A percentile compares a stretch with the other conserved stretches of the same genome.
Evolutionary conservation across 2,113 vertebrate genomes (phyloP).

Genomic region (Brevimyrus niger): DNA sequence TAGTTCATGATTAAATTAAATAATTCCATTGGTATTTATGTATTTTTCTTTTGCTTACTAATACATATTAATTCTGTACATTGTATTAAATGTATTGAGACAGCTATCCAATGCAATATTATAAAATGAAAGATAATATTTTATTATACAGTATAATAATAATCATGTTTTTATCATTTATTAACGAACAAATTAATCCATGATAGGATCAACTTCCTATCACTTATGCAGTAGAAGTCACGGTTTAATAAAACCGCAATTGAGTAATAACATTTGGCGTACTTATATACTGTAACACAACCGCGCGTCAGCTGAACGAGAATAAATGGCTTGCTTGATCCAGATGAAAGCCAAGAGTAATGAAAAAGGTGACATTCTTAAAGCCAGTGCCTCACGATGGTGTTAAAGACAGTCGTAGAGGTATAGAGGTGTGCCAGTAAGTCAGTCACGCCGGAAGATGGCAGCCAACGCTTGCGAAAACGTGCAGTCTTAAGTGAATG

Average conservation of each 20-base stretch:
- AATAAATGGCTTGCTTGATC: neutral
- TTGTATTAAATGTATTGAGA: neutral
- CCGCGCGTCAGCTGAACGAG: neutral
- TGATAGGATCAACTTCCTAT: no score
- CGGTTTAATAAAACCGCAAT: neutral
- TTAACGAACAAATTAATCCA: neutral
- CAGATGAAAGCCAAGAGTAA: neutral
- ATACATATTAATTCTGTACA: neutral
- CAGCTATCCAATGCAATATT: neutral
- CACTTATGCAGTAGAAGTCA: neutral
- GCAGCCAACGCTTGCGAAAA: neutral
- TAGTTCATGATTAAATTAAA: neutral
- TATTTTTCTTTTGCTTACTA: neutral
- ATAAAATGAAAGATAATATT: neutral
- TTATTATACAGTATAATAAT: no score
- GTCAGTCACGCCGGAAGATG: conserved; percentile 6
- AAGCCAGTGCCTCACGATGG: neutral
- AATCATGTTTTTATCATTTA: neutral
- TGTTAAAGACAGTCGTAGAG: neutral
- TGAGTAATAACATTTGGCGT: neutral
- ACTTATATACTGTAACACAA: neutral
- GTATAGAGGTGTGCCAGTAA: neutral
- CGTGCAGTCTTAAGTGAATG: neutral
- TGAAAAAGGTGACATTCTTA: neutral
- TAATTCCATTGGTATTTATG: neutral